These are phyloP conservation scores for Halictus rubicundus DNA, from an alignment of 1,140 invertebrate species.

Conservation along the genomic window DNA sequence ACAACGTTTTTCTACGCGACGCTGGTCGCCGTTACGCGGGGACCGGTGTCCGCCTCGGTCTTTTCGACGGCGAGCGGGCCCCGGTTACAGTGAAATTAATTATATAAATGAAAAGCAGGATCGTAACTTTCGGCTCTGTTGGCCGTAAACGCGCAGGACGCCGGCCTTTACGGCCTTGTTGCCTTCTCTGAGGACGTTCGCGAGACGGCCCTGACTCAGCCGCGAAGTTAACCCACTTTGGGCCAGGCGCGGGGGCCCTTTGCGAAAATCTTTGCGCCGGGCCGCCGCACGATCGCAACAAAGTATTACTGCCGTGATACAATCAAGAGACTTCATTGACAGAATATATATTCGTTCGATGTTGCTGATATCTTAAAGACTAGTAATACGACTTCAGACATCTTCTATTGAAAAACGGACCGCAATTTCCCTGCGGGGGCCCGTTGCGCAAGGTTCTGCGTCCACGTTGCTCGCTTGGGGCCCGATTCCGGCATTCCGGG, in stretches of 20 bases:
- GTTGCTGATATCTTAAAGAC: too few species aligned
- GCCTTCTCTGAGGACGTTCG: slow-evolving; percentile 23
- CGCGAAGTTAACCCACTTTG: slow-evolving; percentile 45
- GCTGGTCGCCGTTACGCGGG: slow-evolving; percentile 15
- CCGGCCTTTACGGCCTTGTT: slow-evolving; percentile 55
- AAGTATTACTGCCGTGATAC: too few species aligned
- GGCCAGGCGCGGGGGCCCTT: neutral
- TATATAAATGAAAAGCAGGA: slow-evolving; percentile 61
- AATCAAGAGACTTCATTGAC: too few species aligned
- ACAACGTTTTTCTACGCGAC: slow-evolving; percentile 48
- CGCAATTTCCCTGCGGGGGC: too few species aligned
- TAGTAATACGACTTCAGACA: too few species aligned
- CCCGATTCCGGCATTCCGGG: slow-evolving; percentile 13
- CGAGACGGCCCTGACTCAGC: slow-evolving; percentile 18
- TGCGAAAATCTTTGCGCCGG: neutral
- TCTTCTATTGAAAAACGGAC: too few species aligned
- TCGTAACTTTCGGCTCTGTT: slow-evolving; percentile 63
- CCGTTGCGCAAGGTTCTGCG: too few species aligned
- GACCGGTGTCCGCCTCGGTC: neutral
- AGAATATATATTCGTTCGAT: too few species aligned
- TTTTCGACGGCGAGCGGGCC: slow-evolving; percentile 39
- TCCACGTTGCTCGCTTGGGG: neutral
- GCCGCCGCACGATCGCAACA: too few species aligned
- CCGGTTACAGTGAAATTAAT: slow-evolving; percentile 60
- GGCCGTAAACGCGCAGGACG: slow-evolving; percentile 55